A percentile compares a stretch with the other conserved stretches of the same genome.
Evolutionary conservation across 1,140 invertebrate genomes (phyloP).

Genomic region (Aphaenogaster rudis): DNA sequence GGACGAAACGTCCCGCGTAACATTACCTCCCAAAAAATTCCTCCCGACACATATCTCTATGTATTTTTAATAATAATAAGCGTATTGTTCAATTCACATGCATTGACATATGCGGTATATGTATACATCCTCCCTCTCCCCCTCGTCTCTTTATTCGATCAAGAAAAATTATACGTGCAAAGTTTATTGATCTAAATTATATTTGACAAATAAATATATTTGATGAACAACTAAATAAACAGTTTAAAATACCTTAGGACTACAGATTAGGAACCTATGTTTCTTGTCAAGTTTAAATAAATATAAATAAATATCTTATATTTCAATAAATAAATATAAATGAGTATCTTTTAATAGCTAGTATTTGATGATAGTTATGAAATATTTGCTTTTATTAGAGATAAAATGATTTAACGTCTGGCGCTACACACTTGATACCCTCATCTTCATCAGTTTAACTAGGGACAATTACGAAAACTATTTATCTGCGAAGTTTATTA

Average conservation of each 20-base stretch:
- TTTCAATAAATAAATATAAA: conserved; percentile 2
- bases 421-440: not conserved
- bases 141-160: not conserved
- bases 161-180: not conserved
- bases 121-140: not conserved
- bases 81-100: conserved; percentile 29
- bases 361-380: not conserved
- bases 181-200: conserved; percentile 23
- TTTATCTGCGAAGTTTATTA: conserved; percentile 53
- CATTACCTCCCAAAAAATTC: conserved; percentile 41
- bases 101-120: not conserved
- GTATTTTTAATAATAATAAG: conserved; percentile 60
- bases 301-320: not conserved
- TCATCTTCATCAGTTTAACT: not conserved
- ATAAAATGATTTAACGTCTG: not conserved
- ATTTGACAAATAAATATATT: conserved; percentile 27
- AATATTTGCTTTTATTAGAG: no score
- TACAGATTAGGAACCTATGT: not conserved
- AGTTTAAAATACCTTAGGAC: not conserved
- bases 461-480: not conserved
- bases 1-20: not conserved
- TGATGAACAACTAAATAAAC: not conserved
- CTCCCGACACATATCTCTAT: conserved; percentile 48
- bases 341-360: not conserved
- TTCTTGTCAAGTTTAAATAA: conserved; percentile 4